phyloP scores from a whole-genome alignment of 2,113 vertebrate genomes.

The Ascaphus truei region DNA sequence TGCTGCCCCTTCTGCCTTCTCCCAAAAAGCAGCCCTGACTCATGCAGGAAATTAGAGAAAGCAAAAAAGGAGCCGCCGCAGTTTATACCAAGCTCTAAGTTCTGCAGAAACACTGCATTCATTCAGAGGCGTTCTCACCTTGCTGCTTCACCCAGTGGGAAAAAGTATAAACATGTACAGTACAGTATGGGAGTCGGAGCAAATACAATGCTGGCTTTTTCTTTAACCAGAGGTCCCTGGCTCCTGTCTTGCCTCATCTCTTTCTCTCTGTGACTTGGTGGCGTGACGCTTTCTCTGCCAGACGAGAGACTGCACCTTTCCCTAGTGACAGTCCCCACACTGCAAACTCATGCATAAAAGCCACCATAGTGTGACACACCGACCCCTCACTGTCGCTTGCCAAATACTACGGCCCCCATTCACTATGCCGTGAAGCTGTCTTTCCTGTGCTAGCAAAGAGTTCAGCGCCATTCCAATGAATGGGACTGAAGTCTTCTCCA shows the following conservation, averaged over 20 bases:
- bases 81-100: neutral
- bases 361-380: no score
- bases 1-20: neutral
- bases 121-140: no score
- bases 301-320: no score
- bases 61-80: neutral
- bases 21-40: neutral
- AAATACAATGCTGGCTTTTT: slow-evolving; percentile 20
- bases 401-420: no score
- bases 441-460: no score
- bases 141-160: slow-evolving; percentile 14
- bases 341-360: no score
- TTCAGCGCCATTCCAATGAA: no score
- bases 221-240: neutral
- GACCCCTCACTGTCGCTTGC: no score
- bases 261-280: neutral
- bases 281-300: neutral
- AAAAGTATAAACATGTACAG: slow-evolving; percentile 4
- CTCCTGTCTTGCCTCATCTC: neutral
- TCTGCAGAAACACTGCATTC: slow-evolving; percentile 15
- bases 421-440: no score
- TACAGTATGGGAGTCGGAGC: neutral
- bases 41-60: neutral
- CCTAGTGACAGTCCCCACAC: no score
- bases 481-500: no score